These are phyloP conservation scores for Sibirionetta formosa DNA, from an alignment of 2,797 vertebrate species.

Conservation along the genomic window DNA sequence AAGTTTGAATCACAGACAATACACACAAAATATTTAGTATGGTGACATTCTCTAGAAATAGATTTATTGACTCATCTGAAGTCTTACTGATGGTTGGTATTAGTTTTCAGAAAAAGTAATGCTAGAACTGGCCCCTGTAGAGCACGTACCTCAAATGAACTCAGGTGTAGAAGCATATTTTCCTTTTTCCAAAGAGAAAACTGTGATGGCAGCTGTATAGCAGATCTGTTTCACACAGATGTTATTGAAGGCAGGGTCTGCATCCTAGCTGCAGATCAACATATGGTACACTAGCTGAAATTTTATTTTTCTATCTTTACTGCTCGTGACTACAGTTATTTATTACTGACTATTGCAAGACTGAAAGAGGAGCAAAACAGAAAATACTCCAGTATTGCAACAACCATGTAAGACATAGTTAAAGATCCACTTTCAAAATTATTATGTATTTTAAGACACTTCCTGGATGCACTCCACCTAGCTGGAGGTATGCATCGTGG, in stretches of 20 bases:
- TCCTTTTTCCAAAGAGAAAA: slow-evolving; percentile 28
- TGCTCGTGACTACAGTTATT: slow-evolving; percentile 21
- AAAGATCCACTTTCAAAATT: not conserved
- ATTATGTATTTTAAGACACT: not conserved
- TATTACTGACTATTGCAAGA: not conserved
- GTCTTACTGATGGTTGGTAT: not conserved
- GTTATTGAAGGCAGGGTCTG: slow-evolving; percentile 56
- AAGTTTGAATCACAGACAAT: slow-evolving; percentile 9
- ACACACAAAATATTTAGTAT: not conserved
- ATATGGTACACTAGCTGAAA: slow-evolving; percentile 6
- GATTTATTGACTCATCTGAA: not conserved
- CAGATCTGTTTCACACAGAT: slow-evolving; percentile 58
- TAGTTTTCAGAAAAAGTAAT: not conserved
- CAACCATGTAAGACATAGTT: not conserved
- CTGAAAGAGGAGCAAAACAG: not conserved
- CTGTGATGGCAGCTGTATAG: slow-evolving; percentile 57
- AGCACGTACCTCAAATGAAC: not conserved
- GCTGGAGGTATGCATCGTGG: not conserved
- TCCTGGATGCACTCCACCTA: not conserved
- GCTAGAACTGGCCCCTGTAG: not conserved
- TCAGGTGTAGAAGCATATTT: not conserved
- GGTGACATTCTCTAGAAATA: not conserved
- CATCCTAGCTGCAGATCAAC: slow-evolving; percentile 44
- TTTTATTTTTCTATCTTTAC: slow-evolving; percentile 53
- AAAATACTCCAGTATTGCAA: not conserved